Evolutionary conservation across 2,797 vertebrate genomes (phyloP).

Genomic region (Aphelocoma californica): DNA sequence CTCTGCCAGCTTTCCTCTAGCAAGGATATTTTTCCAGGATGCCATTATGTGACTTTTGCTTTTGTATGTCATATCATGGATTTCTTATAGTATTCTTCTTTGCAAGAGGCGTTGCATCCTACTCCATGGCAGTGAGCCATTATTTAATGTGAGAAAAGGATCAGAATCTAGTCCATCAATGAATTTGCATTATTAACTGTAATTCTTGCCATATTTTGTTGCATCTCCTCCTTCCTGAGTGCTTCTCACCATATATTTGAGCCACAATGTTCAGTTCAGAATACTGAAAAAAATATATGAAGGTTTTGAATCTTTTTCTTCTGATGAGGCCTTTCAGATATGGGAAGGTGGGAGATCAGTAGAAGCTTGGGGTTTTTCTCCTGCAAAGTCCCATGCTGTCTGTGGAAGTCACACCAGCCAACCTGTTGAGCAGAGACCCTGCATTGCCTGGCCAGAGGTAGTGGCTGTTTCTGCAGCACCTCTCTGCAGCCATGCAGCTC

Average conservation of each 20-base stretch:
- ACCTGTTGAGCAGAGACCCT: not conserved
- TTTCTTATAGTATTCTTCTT: not conserved
- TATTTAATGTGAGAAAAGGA: not conserved
- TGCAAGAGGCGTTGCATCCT: not conserved
- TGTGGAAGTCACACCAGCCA: not conserved
- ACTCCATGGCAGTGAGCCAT: not conserved
- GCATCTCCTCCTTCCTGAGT: not conserved
- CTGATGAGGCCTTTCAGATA: not conserved
- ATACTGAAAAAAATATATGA: not conserved
- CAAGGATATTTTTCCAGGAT: not conserved
- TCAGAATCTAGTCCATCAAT: not conserved
- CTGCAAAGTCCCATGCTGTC: not conserved
- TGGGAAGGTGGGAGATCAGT: not conserved
- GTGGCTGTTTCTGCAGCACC: not conserved
- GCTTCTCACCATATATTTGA: not conserved
- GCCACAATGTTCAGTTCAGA: not conserved
- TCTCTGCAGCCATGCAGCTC: not conserved
- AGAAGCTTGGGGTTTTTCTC: not conserved
- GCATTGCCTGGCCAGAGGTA: fast-evolving
- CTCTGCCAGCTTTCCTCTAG: not conserved
- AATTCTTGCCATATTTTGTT: not conserved
- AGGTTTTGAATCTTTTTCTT: not conserved
- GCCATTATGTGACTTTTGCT: not conserved
- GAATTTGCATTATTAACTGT: not conserved
- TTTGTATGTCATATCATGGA: not conserved